A percentile compares a stretch with the other conserved stretches of the same genome.
These are phyloP conservation scores for Myanophis thanlyinensis DNA, from an alignment of 2,113 vertebrate species.

Conservation along the genomic window DNA sequence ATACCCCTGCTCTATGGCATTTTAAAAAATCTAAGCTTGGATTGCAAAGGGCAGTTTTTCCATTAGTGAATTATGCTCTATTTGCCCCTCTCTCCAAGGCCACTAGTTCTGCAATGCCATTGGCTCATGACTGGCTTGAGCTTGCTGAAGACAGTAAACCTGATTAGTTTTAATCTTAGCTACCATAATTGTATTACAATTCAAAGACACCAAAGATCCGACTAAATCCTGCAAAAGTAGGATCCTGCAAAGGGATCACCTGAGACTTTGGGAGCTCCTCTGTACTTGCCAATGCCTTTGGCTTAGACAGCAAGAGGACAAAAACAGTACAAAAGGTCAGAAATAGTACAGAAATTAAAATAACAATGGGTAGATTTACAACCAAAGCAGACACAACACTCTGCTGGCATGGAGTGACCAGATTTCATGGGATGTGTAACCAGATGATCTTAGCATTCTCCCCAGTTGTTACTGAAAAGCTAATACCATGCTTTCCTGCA, in stretches of 20 bases:
- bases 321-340: neutral
- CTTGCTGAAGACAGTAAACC: neutral
- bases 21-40: neutral
- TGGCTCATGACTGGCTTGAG: neutral
- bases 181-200: neutral
- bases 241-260: neutral
- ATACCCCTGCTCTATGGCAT: no score
- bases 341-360: neutral
- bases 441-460: neutral
- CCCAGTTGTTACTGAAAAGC: neutral
- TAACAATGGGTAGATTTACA: neutral
- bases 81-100: neutral
- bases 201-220: neutral
- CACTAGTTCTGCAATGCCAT: neutral
- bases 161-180: neutral
- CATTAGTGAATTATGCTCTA: neutral
- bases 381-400: neutral
- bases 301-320: neutral
- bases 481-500: neutral
- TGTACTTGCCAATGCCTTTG: neutral
- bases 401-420: neutral
- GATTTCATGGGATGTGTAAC: neutral
- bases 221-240: neutral
- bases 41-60: neutral
- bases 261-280: neutral